Conservation (phyloP, 1,140 invertebrate genomes). For the Orchestia grillus region DNA sequence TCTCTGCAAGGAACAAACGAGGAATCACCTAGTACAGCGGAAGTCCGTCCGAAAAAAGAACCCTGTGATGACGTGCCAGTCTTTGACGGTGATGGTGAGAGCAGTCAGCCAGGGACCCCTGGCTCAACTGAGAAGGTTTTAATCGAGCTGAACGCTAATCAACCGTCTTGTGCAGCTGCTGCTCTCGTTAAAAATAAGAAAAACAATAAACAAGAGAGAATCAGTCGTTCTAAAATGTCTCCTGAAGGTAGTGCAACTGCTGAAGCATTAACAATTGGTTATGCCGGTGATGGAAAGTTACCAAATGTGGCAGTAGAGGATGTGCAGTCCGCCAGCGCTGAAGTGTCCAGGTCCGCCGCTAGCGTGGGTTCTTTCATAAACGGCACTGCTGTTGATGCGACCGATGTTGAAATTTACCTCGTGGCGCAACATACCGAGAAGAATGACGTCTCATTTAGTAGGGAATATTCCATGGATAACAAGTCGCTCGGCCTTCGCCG, state of each 20-base stretch:
- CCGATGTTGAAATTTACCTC: background rate
- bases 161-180: background rate
- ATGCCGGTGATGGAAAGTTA: background rate
- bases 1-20: too few relatives aligned
- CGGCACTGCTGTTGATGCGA: background rate
- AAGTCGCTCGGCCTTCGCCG: background rate
- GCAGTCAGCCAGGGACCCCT: background rate
- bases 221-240: background rate
- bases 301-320: background rate
- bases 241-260: background rate
- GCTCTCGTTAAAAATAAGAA: background rate
- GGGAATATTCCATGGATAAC: background rate
- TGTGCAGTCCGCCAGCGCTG: background rate
- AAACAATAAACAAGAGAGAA: background rate
- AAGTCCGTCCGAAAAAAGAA: background rate
- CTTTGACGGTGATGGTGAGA: background rate
- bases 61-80: background rate
- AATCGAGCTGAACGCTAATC: background rate
- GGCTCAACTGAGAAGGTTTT: background rate
- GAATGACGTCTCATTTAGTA: background rate
- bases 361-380: background rate
- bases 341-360: background rate
- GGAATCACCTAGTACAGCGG: too few relatives aligned
- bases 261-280: background rate
- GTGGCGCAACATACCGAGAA: background rate